Evolutionary conservation across 2,888 invertebrate genomes (phyloP).

Genomic region (Yponomeuta evonymella): DNA sequence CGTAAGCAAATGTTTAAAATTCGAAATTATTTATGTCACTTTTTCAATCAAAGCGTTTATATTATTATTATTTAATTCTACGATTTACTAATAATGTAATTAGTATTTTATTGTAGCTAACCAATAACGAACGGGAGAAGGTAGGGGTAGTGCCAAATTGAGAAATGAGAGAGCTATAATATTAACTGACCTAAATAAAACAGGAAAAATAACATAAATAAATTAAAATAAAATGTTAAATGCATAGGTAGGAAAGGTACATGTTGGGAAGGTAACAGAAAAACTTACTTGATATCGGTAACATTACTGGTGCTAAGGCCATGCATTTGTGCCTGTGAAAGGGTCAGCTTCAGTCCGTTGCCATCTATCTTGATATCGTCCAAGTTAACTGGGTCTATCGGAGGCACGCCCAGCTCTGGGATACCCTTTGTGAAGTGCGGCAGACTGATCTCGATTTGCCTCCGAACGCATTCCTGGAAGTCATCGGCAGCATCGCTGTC

Average conservation of each 20-base stretch:
- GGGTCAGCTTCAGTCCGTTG: conserved; percentile 50
- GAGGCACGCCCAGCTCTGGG: conserved; percentile 50
- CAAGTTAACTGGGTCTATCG: conserved; percentile 53
- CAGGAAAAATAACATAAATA: too few species aligned
- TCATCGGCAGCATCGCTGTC: conserved; percentile 30
- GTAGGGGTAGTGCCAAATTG: too few species aligned
- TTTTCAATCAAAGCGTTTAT: too few species aligned
- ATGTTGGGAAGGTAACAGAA: background rate
- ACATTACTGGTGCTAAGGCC: conserved; percentile 46
- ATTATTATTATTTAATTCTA: too few species aligned
- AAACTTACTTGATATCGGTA: conserved; percentile 50
- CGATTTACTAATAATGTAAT: too few species aligned
- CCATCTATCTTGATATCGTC: conserved; percentile 56
- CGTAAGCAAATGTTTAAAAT: too few species aligned
- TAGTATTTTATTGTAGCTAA: too few species aligned
- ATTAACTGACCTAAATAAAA: too few species aligned
- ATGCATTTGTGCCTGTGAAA: conserved; percentile 47
- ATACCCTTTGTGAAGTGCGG: conserved; percentile 56
- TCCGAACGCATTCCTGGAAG: conserved; percentile 43
- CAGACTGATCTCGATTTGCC: conserved; percentile 45
- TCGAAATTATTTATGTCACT: too few species aligned
- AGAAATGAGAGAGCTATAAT: too few species aligned
- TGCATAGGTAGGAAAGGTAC: background rate
- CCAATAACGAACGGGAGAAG: too few species aligned
- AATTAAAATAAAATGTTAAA: too few species aligned